These are phyloP conservation scores for Craterocephalus amniculus DNA, from an alignment of 2,797 vertebrate genomes.

Conservation along the genomic window DNA sequence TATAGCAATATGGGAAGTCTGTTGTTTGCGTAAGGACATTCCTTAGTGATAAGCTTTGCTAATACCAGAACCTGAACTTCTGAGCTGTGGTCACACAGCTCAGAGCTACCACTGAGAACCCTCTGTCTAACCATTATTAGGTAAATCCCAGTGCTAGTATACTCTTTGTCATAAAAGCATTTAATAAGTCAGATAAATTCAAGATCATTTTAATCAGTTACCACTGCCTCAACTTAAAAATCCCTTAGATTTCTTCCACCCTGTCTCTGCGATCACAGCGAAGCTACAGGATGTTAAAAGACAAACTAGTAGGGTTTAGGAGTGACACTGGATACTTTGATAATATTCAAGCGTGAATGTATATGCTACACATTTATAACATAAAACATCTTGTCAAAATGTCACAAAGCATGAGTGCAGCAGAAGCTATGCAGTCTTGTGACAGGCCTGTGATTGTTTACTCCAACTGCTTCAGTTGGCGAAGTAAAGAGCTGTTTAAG, in stretches of 20 bases:
- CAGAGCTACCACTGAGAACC: conserved; percentile 28
- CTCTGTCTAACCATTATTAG: conserved; percentile 26
- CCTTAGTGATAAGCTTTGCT: conserved; percentile 75
- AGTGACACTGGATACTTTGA: neutral
- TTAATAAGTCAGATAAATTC: neutral
- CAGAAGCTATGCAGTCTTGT: neutral
- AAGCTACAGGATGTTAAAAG: neutral
- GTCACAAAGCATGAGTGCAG: neutral
- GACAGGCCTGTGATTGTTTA: neutral
- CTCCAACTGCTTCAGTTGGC: neutral
- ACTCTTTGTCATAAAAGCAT: conserved; percentile 25
- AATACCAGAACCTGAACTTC: conserved; percentile 70
- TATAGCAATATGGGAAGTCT: conserved; percentile 75
- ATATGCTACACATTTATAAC: neutral
- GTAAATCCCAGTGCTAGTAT: conserved; percentile 21
- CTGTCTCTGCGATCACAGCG: conserved; percentile 1
- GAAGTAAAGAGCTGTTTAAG: conserved; percentile 1
- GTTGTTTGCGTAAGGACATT: conserved; percentile 79
- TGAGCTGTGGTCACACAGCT: conserved; percentile 52
- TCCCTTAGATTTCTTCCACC: neutral
- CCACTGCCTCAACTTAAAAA: neutral
- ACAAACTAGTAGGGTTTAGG: neutral
- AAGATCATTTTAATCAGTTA: neutral
- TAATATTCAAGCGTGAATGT: neutral
- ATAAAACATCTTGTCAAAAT: conserved; percentile 1